phyloP scores from a whole-genome alignment of 2,113 vertebrate species.

The Takifugu flavidus region DNA sequence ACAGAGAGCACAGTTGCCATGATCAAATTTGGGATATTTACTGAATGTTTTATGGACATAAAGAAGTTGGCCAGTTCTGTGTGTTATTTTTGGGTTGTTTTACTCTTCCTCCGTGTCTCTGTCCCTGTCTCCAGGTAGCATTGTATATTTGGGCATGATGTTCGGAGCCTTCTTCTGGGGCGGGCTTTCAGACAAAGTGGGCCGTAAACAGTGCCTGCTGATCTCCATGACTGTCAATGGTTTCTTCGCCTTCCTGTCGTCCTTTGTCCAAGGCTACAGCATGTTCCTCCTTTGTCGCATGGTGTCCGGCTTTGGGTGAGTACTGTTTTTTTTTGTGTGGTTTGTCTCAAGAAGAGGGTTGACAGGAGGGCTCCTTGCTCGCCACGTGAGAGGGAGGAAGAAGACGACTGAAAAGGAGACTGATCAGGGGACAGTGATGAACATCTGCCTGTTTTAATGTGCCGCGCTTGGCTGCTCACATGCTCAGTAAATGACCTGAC shows the following conservation, averaged over 20 bases:
- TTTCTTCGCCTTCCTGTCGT: slow-evolving; percentile 98
- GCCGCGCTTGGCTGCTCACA: slow-evolving; percentile 19
- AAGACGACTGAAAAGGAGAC: slow-evolving; percentile 33
- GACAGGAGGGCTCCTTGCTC: too few species aligned
- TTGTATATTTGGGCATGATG: slow-evolving; percentile 99
- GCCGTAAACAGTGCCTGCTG: slow-evolving; percentile 91
- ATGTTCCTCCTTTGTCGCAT: slow-evolving; percentile 97
- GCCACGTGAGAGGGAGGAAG: background rate
- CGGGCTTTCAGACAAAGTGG: slow-evolving; percentile 92
- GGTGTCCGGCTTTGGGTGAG: slow-evolving; percentile 98
- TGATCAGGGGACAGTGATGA: slow-evolving; percentile 11
- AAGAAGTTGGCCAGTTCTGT: background rate
- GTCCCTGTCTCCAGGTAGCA: slow-evolving; percentile 82
- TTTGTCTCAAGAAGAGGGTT: background rate
- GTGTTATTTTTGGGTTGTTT: background rate
- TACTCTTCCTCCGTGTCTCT: background rate
- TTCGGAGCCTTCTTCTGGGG: slow-evolving; percentile 97
- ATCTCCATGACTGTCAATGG: slow-evolving; percentile 96
- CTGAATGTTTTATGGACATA: too few species aligned
- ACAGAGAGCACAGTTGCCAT: too few species aligned
- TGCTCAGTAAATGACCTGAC: slow-evolving; percentile 4
- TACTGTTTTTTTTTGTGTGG: slow-evolving; percentile 9
- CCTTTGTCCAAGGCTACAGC: slow-evolving; percentile 96
- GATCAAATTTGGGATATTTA: too few species aligned
- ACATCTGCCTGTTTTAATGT: slow-evolving; percentile 26